Evolutionary conservation across 2,113 vertebrate species (phyloP).

Genomic region (Solea solea): DNA sequence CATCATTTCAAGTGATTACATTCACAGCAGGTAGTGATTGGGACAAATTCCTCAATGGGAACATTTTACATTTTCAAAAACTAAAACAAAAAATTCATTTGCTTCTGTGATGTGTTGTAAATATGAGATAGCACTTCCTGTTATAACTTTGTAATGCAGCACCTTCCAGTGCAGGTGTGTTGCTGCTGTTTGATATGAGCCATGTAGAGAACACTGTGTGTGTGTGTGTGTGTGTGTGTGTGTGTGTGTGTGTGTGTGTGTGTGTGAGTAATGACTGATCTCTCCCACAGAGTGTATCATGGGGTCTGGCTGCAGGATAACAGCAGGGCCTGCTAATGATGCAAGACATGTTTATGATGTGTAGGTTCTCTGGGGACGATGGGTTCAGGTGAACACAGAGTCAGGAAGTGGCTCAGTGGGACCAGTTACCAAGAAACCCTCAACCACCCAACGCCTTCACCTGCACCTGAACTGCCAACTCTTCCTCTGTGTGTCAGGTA

Average conservation of each 20-base stretch:
- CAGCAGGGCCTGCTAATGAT: slow-evolving; percentile 79
- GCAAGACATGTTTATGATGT: slow-evolving; percentile 81
- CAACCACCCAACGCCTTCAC: slow-evolving; percentile 18
- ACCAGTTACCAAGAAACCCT: slow-evolving; percentile 72
- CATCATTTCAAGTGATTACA: too few relatives aligned
- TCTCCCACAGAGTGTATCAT: slow-evolving; percentile 51
- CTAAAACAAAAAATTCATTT: too few relatives aligned
- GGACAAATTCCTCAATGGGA: too few relatives aligned
- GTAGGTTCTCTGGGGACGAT: slow-evolving; percentile 55
- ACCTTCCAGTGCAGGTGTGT: background rate
- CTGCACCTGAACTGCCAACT: slow-evolving; percentile 13
- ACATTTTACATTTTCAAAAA: too few relatives aligned
- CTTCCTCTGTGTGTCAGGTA: slow-evolving; percentile 24
- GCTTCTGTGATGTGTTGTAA: too few relatives aligned
- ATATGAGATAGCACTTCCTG: background rate
- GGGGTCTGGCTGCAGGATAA: slow-evolving; percentile 47
- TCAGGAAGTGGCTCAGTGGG: slow-evolving; percentile 56
- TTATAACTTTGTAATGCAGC: background rate
- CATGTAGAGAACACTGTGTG: too few relatives aligned
- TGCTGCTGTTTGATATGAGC: too few relatives aligned
- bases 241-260: background rate
- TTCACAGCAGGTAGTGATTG: too few relatives aligned
- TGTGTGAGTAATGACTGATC: slow-evolving; percentile 30
- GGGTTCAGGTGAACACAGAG: slow-evolving; percentile 73
- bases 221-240: too few relatives aligned